Evolutionary conservation across 2,888 invertebrate genomes (phyloP).

Genomic region (Cheilosia vulpina): DNA sequence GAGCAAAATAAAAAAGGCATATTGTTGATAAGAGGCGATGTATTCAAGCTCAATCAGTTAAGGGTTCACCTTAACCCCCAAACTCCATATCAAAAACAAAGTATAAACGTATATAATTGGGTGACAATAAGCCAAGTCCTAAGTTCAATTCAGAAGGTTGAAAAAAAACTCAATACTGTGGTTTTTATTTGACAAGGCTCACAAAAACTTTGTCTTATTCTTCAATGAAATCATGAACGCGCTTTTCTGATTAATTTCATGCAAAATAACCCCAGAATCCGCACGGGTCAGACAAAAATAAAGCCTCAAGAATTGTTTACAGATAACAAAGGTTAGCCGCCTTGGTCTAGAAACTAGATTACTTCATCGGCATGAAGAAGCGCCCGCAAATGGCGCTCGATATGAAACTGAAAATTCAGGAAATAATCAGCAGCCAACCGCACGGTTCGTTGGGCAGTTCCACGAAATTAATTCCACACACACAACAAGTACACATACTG

Average conservation of each 20-base stretch:
- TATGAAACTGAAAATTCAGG: slow-evolving; percentile 39
- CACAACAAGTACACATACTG: background rate
- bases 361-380: slow-evolving; percentile 12
- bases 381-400: background rate
- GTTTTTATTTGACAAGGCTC: background rate
- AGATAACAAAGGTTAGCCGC: slow-evolving; percentile 56
- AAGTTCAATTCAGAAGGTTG: too few relatives aligned
- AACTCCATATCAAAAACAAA: too few relatives aligned
- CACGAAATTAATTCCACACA: slow-evolving; percentile 39
- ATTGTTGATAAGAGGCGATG: too few relatives aligned
- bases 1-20: too few relatives aligned
- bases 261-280: slow-evolving; percentile 48
- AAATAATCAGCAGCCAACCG: slow-evolving; percentile 59
- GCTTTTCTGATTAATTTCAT: slow-evolving; percentile 37
- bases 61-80: too few relatives aligned
- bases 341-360: slow-evolving; percentile 49
- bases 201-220: background rate
- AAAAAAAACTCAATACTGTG: background rate
- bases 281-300: slow-evolving; percentile 56
- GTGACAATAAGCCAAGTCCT: too few relatives aligned
- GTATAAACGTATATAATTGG: too few relatives aligned
- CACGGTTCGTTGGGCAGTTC: slow-evolving; percentile 56
- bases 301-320: slow-evolving; percentile 16
- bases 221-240: background rate
- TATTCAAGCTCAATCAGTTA: too few relatives aligned